Conservation (phyloP, 1,140 invertebrate species). For the Ceratosolen solmsi region DNA sequence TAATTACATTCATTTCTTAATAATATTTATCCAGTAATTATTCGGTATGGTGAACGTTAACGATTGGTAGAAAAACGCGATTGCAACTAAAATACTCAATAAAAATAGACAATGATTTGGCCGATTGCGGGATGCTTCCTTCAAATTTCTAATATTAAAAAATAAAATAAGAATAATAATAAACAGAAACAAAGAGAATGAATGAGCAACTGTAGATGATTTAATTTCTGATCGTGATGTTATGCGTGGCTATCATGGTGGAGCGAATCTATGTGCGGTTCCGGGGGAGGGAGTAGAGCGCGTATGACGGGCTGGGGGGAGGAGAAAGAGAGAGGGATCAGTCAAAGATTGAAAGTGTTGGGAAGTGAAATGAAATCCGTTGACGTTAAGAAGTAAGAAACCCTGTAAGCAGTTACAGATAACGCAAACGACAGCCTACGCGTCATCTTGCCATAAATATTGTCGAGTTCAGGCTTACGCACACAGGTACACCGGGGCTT, state of each 20-base stretch:
- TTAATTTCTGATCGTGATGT: not conserved
- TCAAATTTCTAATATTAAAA: too few species aligned
- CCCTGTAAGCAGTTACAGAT: constrained; percentile 26
- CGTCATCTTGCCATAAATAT: constrained; percentile 44
- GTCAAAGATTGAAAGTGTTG: not conserved
- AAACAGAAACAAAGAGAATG: too few species aligned
- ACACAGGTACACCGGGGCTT: constrained; percentile 8
- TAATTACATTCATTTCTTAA: too few species aligned
- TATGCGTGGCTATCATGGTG: not conserved
- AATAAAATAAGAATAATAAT: too few species aligned
- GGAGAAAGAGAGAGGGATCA: not conserved
- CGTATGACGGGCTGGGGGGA: not conserved
- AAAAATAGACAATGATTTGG: too few species aligned
- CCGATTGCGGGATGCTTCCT: too few species aligned
- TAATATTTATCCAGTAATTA: too few species aligned
- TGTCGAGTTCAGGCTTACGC: constrained; percentile 5
- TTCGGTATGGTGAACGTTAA: too few species aligned
- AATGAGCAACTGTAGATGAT: too few species aligned
- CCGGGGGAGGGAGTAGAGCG: not conserved
- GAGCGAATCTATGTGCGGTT: too few species aligned
- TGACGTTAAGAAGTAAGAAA: constrained; percentile 35
- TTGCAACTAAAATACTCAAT: too few species aligned
- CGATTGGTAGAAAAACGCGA: too few species aligned
- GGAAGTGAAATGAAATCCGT: constrained; percentile 3
- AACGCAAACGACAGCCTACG: constrained; percentile 30